phyloP scores from a whole-genome alignment of 2,888 invertebrate genomes.

The Epirrhoe alternata region DNA sequence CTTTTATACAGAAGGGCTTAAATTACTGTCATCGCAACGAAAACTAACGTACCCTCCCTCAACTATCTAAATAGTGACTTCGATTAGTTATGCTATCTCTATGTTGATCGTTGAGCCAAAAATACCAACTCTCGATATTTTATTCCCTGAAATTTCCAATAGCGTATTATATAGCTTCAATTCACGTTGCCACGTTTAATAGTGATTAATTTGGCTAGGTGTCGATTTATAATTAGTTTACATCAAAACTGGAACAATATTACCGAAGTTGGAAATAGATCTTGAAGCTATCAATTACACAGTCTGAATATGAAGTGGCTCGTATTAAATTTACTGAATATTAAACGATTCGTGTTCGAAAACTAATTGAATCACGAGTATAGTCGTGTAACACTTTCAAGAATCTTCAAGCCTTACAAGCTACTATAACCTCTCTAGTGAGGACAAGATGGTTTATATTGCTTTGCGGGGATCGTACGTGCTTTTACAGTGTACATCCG shows the following conservation, averaged over 20 bases:
- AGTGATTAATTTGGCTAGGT: conserved; percentile 1
- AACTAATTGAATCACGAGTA: conserved; percentile 52
- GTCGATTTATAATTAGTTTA: background rate
- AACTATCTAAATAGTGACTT: too few relatives aligned
- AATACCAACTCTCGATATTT: too few relatives aligned
- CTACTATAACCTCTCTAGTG: conserved; percentile 15
- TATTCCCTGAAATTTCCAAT: background rate
- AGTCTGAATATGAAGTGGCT: conserved; percentile 21
- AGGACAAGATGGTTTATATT: conserved; percentile 13
- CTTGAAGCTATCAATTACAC: conserved; percentile 24
- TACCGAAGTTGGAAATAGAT: conserved; percentile 16
- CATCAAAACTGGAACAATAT: conserved; percentile 16
- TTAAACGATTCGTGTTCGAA: conserved; percentile 45
- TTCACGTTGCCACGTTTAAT: background rate
- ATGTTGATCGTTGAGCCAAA: too few relatives aligned
- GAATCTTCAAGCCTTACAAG: conserved; percentile 36
- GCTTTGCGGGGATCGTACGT: conserved; percentile 26
- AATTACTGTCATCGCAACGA: too few relatives aligned
- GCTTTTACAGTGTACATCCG: conserved; percentile 26
- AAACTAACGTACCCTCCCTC: too few relatives aligned
- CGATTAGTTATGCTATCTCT: too few relatives aligned
- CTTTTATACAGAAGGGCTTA: background rate
- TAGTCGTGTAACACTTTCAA: conserved; percentile 44
- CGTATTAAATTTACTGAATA: conserved; percentile 39
- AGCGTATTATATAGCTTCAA: background rate